These are phyloP conservation scores for Thalassophryne amazonica DNA, from an alignment of 2,797 vertebrate genomes.

Conservation along the genomic window DNA sequence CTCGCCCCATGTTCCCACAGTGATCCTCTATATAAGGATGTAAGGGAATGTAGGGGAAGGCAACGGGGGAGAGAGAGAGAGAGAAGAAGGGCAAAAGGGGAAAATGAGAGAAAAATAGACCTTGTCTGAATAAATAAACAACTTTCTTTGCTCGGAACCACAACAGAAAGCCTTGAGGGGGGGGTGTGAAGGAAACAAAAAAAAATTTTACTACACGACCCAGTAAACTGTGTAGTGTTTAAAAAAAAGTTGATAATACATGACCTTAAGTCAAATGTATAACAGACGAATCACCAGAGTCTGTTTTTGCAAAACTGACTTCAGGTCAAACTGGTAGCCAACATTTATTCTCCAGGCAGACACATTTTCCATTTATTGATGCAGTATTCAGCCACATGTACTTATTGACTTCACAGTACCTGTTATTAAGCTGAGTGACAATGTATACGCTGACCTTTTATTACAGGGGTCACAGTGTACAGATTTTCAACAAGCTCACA, in stretches of 20 bases:
- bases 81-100: not conserved
- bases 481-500: too few species aligned
- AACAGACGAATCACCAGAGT: slow-evolving; percentile 21
- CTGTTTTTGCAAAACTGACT: slow-evolving; percentile 8
- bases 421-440: not conserved
- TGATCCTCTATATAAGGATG: slow-evolving; percentile 20
- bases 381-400: not conserved
- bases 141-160: slow-evolving; percentile 12
- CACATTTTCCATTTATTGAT: not conserved
- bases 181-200: slow-evolving; percentile 4
- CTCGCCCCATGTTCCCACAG: not conserved
- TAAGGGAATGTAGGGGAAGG: slow-evolving; percentile 1
- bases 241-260: slow-evolving; percentile 10
- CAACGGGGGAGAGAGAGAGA: not conserved
- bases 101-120: slow-evolving; percentile 17
- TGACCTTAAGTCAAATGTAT: slow-evolving; percentile 8
- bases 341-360: not conserved
- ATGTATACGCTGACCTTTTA: too few species aligned
- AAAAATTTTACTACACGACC: slow-evolving; percentile 55
- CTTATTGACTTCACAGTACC: not conserved
- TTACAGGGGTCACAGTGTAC: too few species aligned
- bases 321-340: slow-evolving; percentile 15
- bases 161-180: slow-evolving; percentile 33
- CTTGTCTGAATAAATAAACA: slow-evolving; percentile 56
- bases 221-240: slow-evolving; percentile 5